Evolutionary conservation across 2,888 invertebrate genomes (phyloP).

Genomic region (Cerastis rubricosa): DNA sequence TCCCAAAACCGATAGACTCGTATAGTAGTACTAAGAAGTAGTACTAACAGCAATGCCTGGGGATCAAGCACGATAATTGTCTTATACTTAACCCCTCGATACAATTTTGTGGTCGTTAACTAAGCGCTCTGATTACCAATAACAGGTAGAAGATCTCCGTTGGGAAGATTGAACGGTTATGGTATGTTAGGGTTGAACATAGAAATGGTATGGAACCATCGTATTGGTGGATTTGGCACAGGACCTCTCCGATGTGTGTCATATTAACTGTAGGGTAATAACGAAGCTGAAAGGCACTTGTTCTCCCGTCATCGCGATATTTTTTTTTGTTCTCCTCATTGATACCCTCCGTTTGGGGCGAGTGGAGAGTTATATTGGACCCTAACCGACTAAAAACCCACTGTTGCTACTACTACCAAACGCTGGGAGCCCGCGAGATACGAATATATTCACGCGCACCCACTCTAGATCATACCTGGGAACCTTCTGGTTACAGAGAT

Average conservation of each 20-base stretch:
- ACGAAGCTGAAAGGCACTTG: too few species aligned
- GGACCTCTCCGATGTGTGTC: background rate
- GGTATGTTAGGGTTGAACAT: conserved; percentile 46
- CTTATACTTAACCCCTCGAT: conserved; percentile 54
- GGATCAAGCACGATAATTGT: conserved; percentile 55
- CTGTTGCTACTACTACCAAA: too few species aligned
- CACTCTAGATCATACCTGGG: too few species aligned
- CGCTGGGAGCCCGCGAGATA: too few species aligned
- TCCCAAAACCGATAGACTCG: conserved; percentile 21
- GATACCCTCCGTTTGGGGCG: too few species aligned
- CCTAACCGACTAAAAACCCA: too few species aligned
- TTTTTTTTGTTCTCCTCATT: too few species aligned
- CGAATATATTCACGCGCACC: too few species aligned
- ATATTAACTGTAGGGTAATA: background rate
- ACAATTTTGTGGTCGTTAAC: conserved; percentile 56
- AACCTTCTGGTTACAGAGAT: too few species aligned
- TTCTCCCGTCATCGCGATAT: too few species aligned
- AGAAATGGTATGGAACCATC: background rate
- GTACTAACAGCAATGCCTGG: conserved; percentile 33
- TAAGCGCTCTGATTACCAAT: conserved; percentile 51
- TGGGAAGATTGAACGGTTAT: conserved; percentile 40
- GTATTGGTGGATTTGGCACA: background rate
- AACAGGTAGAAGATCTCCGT: conserved; percentile 59
- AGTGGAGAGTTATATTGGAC: too few species aligned
- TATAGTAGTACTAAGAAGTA: conserved; percentile 2